Percentiles rank a stretch among this genome's conserved stretches.
phyloP scores from a whole-genome alignment of 2,888 invertebrate genomes.

The Lomographa bimaculata region DNA sequence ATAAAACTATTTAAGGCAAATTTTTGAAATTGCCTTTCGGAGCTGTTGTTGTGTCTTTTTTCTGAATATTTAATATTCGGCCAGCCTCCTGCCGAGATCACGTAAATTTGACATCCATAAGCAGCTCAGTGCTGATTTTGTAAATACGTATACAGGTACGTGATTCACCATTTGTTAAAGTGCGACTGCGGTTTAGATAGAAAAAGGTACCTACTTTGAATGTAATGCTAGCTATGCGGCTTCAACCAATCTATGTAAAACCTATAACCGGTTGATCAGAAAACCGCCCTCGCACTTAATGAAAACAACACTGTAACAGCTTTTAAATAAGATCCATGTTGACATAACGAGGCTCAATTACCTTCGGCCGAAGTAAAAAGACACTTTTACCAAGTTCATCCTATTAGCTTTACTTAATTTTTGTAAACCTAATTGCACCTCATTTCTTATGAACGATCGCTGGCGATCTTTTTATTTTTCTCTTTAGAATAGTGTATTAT shows the following conservation, averaged over 20 bases:
- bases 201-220: not conserved
- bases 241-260: conserved; percentile 2
- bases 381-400: conserved; percentile 58
- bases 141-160: conserved; percentile 24
- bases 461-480: conserved; percentile 78
- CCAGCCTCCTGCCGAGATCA: conserved; percentile 54
- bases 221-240: not conserved
- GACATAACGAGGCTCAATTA: conserved; percentile 23
- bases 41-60: conserved; percentile 76
- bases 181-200: conserved; percentile 21
- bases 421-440: conserved; percentile 74
- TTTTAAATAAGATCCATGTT: conserved; percentile 3
- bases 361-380: conserved; percentile 47
- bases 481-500: conserved; percentile 75
- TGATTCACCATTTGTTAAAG: conserved; percentile 25
- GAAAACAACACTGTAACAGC: not conserved
- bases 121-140: conserved; percentile 23
- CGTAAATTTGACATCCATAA: conserved; percentile 7
- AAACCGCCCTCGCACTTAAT: conserved; percentile 12
- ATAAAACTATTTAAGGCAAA: conserved; percentile 79
- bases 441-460: conserved; percentile 76
- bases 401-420: conserved; percentile 58
- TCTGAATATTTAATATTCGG: conserved; percentile 77
- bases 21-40: conserved; percentile 78
- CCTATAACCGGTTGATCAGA: not conserved